phyloP scores from a whole-genome alignment of 2,113 vertebrate species.

The Eolophus roseicapilla region DNA sequence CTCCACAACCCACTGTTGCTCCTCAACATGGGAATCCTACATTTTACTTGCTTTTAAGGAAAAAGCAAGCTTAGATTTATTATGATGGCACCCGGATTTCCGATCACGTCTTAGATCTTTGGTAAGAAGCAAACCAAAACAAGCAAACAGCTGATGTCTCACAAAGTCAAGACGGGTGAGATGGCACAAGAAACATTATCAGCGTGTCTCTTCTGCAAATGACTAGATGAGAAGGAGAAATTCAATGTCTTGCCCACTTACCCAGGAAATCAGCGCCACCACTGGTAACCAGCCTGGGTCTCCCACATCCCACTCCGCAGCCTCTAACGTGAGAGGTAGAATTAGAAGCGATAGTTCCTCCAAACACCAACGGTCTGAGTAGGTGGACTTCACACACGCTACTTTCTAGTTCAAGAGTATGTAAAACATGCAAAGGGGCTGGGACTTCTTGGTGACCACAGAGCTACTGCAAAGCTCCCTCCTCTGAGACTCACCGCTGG shows the following conservation, averaged over 20 bases:
- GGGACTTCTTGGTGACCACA: background rate
- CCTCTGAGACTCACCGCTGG: accelerated
- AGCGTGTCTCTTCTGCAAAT: background rate
- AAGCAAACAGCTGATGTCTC: background rate
- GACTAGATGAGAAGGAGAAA: background rate
- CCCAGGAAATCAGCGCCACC: background rate
- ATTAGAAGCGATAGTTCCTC: background rate
- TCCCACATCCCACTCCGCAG: background rate
- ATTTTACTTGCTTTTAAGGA: background rate
- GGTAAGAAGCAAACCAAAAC: background rate
- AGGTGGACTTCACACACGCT: background rate
- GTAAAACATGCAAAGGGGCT: accelerated
- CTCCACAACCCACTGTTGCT: background rate
- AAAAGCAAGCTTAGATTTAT: background rate
- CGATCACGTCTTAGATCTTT: accelerated
- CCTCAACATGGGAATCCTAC: background rate
- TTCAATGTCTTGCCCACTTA: background rate
- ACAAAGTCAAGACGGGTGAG: background rate
- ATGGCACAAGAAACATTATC: background rate
- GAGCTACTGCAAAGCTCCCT: background rate
- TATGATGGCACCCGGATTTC: background rate
- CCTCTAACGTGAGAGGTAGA: background rate
- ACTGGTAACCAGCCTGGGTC: background rate
- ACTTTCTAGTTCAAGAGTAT: background rate
- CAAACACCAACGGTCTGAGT: background rate